Conservation (phyloP, 2,797 vertebrate species). For the Syngnathus rostellatus region DNA sequence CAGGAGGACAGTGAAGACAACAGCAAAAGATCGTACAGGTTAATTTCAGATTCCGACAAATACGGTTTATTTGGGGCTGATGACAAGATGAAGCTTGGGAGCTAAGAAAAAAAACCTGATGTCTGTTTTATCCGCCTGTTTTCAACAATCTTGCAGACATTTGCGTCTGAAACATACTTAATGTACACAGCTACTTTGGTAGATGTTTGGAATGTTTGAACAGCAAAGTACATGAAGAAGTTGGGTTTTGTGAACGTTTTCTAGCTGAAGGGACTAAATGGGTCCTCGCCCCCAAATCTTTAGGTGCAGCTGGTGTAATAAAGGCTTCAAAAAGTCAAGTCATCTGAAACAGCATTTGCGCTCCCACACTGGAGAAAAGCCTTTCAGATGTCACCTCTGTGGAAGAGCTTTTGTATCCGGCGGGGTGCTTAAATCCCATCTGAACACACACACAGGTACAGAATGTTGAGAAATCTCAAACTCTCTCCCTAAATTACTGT, state of each 20-base stretch:
- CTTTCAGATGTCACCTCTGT: constrained; percentile 86
- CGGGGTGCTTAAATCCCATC: constrained; percentile 93
- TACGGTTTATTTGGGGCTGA: too few species aligned
- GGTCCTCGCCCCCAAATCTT: neutral
- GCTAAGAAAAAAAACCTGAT: too few species aligned
- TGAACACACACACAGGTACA: constrained; percentile 93
- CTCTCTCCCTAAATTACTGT: neutral
- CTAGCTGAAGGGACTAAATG: neutral
- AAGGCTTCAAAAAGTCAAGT: constrained; percentile 97
- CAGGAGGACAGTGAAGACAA: constrained; percentile 85
- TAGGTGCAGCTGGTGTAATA: constrained; percentile 86
- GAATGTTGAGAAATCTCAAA: neutral
- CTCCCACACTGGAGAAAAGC: constrained; percentile 96
- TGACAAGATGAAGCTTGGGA: too few species aligned
- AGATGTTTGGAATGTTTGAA: neutral
- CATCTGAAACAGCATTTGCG: constrained; percentile 95
- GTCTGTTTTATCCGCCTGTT: neutral
- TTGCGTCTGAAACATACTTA: neutral
- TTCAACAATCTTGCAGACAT: neutral
- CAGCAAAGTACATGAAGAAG: neutral
- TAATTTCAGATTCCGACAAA: too few species aligned
- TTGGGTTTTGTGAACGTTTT: neutral
- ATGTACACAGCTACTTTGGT: too few species aligned
- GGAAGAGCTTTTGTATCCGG: constrained; percentile 93
- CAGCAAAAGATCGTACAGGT: constrained; percentile 89